A percentile compares a stretch with the other conserved stretches of the same genome.
These are phyloP conservation scores for Acleris laterana DNA, from an alignment of 2,888 invertebrate genomes.

Conservation along the genomic window DNA sequence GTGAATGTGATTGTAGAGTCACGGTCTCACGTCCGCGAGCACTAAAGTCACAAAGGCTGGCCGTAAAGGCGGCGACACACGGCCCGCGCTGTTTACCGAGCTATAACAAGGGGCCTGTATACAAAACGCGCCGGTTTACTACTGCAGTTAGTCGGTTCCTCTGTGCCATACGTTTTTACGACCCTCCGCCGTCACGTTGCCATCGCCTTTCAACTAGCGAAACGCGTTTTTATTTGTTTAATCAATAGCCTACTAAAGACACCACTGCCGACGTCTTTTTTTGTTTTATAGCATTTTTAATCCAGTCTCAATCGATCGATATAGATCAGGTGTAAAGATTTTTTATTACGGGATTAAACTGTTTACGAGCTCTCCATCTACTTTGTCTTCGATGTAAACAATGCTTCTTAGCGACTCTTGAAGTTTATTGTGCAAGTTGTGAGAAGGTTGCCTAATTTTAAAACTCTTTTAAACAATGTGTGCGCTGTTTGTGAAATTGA, in stretches of 20 bases:
- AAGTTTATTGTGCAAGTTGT: slow-evolving; percentile 61
- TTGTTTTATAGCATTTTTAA: slow-evolving; percentile 74
- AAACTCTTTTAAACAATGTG: slow-evolving; percentile 54
- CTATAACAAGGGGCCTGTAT: slow-evolving; percentile 80
- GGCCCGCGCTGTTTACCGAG: slow-evolving; percentile 77
- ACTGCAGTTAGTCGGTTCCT: slow-evolving; percentile 79
- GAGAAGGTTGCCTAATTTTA: slow-evolving; percentile 59
- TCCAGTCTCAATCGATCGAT: slow-evolving; percentile 69
- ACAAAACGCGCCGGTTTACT: slow-evolving; percentile 80
- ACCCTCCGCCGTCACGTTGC: slow-evolving; percentile 76
- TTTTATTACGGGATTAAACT: slow-evolving; percentile 78
- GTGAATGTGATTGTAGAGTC: slow-evolving; percentile 45
- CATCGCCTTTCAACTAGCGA: slow-evolving; percentile 79
- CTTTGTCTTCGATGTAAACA: slow-evolving; percentile 74
- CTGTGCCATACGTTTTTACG: slow-evolving; percentile 82
- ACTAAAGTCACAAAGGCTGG: slow-evolving; percentile 73
- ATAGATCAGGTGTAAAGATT: slow-evolving; percentile 75
- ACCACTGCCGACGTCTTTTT: slow-evolving; percentile 73
- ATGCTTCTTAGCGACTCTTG: slow-evolving; percentile 59
- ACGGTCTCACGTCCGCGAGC: slow-evolving; percentile 67
- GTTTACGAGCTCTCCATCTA: slow-evolving; percentile 78
- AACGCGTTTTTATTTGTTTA: slow-evolving; percentile 83
- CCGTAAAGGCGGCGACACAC: slow-evolving; percentile 82
- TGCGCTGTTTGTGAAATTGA: slow-evolving; percentile 54
- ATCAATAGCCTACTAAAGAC: slow-evolving; percentile 80